These are phyloP conservation scores for Amphilophus citrinellus DNA, from an alignment of 2,113 vertebrate species.

Conservation along the genomic window DNA sequence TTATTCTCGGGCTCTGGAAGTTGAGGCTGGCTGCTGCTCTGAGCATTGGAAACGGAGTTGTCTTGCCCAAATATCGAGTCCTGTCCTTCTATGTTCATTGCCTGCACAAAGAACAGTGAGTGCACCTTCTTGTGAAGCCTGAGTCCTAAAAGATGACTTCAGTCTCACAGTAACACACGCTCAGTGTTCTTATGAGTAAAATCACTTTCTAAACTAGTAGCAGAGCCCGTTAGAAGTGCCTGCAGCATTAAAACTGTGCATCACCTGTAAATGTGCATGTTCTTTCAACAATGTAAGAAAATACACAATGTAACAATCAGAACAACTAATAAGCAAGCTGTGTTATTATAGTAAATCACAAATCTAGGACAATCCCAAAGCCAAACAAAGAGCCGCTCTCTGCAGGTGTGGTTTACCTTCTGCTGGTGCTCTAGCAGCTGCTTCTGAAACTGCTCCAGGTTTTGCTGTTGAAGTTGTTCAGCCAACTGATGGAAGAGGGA, in stretches of 20 bases:
- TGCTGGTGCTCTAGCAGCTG: slow-evolving; percentile 91
- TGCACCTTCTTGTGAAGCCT: not conserved
- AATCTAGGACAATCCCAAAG: not conserved
- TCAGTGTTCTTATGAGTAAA: too few species aligned
- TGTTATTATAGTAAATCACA: not conserved
- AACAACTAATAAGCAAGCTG: not conserved
- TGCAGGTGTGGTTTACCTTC: slow-evolving; percentile 81
- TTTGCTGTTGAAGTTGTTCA: slow-evolving; percentile 97
- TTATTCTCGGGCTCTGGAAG: slow-evolving; percentile 89
- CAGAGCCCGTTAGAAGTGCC: too few species aligned
- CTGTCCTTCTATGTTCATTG: slow-evolving; percentile 85
- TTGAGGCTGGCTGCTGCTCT: slow-evolving; percentile 90
- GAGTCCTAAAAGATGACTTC: too few species aligned
- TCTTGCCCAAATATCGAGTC: slow-evolving; percentile 93
- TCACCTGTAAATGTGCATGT: too few species aligned
- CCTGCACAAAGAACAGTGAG: slow-evolving; percentile 43
- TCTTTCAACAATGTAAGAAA: not conserved
- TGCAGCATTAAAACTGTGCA: too few species aligned
- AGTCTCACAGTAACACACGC: too few species aligned
- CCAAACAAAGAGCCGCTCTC: not conserved
- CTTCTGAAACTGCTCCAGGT: slow-evolving; percentile 96
- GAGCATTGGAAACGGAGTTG: slow-evolving; percentile 86
- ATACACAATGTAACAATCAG: not conserved
- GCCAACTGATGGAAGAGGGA: slow-evolving; percentile 98
- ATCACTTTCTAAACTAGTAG: too few species aligned